Conservation (phyloP, 2,888 invertebrate species). For the Calephelis perditalis region DNA sequence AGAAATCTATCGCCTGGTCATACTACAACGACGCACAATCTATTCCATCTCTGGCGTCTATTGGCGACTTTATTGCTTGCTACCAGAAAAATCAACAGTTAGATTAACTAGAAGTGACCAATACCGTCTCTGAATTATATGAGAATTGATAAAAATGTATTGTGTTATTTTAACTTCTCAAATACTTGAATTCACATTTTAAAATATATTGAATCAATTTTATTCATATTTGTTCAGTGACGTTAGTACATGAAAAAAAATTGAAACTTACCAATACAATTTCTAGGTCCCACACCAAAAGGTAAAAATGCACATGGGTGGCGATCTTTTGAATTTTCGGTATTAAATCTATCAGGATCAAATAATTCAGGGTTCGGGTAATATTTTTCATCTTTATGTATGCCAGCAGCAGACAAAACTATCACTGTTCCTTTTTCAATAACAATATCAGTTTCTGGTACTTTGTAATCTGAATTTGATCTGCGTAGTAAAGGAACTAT, state of each 20-base stretch:
- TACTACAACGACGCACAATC: no score
- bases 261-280: conserved; percentile 16
- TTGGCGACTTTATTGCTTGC: no score
- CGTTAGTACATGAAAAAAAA: no score
- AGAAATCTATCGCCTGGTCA: no score
- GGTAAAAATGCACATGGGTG: conserved; percentile 54
- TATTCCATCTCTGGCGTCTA: no score
- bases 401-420: conserved; percentile 46
- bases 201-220: neutral
- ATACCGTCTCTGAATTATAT: no score
- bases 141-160: no score
- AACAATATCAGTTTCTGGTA: conserved; percentile 48
- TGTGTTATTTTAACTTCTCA: no score
- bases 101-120: no score
- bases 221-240: neutral
- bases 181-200: no score
- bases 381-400: conserved; percentile 57
- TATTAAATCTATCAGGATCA: conserved; percentile 61
- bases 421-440: conserved; percentile 47
- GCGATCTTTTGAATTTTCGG: conserved; percentile 40
- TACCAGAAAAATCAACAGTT: no score
- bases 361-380: conserved; percentile 62
- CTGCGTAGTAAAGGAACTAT: conserved; percentile 52
- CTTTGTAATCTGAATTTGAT: conserved; percentile 42
- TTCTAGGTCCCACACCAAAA: conserved; percentile 59